phyloP scores from a whole-genome alignment of 2,797 vertebrate species.

The Sparidentex hasta region DNA sequence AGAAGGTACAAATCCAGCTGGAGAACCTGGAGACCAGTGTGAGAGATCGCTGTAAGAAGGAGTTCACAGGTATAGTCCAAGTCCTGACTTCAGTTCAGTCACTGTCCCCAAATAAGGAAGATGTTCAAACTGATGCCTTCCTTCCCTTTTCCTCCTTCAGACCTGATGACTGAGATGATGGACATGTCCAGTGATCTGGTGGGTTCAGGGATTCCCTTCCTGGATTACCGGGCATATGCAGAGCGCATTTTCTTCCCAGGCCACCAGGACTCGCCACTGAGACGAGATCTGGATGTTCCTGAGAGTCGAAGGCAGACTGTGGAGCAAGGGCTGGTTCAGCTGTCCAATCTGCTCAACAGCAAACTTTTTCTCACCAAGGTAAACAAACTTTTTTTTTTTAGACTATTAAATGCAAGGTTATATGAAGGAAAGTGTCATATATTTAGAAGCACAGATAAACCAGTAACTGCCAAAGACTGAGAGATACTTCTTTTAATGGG shows the following conservation, averaged over 20 bases:
- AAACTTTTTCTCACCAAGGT: conserved; percentile 99
- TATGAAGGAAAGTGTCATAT: not conserved
- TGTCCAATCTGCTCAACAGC: conserved; percentile 98
- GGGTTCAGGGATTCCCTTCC: conserved; percentile 95
- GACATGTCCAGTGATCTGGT: conserved; percentile 97
- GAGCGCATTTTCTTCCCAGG: conserved; percentile 98
- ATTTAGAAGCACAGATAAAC: not conserved
- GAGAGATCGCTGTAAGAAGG: conserved; percentile 97
- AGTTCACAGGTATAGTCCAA: conserved; percentile 91
- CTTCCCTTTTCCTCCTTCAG: conserved; percentile 73
- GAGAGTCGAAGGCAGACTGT: conserved; percentile 93
- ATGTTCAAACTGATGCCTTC: not conserved
- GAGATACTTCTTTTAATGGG: not conserved
- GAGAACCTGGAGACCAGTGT: conserved; percentile 99
- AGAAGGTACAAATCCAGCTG: conserved; percentile 98
- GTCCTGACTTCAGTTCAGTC: not conserved
- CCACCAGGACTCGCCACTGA: conserved; percentile 93
- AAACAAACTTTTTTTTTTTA: not conserved
- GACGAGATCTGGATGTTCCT: conserved; percentile 93
- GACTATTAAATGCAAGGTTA: not conserved
- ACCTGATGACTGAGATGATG: conserved; percentile 99
- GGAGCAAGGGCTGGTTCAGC: conserved; percentile 95
- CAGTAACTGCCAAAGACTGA: not conserved
- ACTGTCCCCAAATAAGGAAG: not conserved
- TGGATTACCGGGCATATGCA: conserved; percentile 94